phyloP scores from a whole-genome alignment of 2,888 invertebrate genomes.

The Schizaphis graminum region DNA sequence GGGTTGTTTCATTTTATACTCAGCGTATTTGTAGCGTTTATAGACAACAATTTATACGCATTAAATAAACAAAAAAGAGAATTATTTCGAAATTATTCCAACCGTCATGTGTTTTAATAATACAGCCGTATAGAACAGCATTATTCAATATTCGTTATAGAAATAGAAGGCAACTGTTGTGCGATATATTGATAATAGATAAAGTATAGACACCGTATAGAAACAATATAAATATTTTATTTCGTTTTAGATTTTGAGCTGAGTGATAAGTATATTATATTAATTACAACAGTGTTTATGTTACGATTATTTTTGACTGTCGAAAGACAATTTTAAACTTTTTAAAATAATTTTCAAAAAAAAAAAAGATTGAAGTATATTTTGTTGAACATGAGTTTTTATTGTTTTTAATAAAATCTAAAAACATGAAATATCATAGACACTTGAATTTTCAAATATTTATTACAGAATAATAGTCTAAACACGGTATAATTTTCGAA shows the following conservation, averaged over 20 bases:
- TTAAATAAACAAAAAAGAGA: neutral
- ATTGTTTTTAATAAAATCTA: neutral
- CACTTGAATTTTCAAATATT: neutral
- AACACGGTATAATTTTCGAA: neutral
- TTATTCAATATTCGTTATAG: neutral
- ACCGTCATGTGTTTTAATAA: neutral
- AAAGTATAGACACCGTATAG: neutral
- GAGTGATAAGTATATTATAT: neutral
- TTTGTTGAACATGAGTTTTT: neutral
- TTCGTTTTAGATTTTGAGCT: neutral
- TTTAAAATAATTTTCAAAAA: neutral
- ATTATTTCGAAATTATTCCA: neutral
- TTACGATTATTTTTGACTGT: neutral
- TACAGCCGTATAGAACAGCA: neutral
- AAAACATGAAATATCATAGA: neutral
- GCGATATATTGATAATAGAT: neutral
- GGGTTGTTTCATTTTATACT: neutral
- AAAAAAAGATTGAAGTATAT: neutral
- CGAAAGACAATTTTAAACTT: neutral
- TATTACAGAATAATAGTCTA: neutral
- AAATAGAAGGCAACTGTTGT: neutral
- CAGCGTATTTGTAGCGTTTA: neutral
- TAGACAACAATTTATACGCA: neutral
- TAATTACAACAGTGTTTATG: neutral
- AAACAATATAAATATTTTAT: neutral